phyloP scores from a whole-genome alignment of 2,888 invertebrate species.

The Subacronicta megacephala region DNA sequence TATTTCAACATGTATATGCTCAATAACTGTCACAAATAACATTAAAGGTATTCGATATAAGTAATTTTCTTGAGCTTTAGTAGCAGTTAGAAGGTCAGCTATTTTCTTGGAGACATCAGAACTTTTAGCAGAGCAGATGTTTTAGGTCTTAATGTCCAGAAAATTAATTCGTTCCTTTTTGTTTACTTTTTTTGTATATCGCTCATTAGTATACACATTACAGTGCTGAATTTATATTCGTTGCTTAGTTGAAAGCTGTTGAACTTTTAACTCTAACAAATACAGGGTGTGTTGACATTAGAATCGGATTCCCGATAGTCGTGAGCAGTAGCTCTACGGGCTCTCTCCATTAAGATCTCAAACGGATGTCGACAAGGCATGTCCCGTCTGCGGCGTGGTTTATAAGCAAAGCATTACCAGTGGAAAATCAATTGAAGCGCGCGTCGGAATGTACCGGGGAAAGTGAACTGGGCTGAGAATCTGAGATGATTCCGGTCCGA shows the following conservation, averaged over 20 bases:
- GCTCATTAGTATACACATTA: constrained; percentile 19
- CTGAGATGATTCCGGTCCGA: constrained; percentile 44
- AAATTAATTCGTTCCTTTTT: not conserved
- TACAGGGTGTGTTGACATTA: constrained; percentile 53
- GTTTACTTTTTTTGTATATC: not conserved
- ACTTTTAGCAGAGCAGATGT: no score
- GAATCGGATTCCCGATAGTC: constrained; percentile 56
- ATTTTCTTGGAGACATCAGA: not conserved
- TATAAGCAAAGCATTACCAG: constrained; percentile 55
- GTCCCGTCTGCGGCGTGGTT: constrained; percentile 54
- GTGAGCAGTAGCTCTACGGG: constrained; percentile 57
- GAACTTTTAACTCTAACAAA: constrained; percentile 50
- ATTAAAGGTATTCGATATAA: not conserved
- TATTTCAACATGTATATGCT: constrained; percentile 49
- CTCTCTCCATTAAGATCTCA: constrained; percentile 63
- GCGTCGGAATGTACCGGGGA: constrained; percentile 58
- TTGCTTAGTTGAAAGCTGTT: constrained; percentile 48
- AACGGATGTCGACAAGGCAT: constrained; percentile 56
- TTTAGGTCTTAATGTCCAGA: no score
- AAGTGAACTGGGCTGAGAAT: constrained; percentile 55
- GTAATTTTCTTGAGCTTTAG: no score
- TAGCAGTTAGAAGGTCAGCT: no score
- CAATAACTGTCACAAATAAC: constrained; percentile 31
- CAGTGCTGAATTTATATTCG: constrained; percentile 12
- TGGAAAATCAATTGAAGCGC: constrained; percentile 64